Base-by-base conservation (phyloP, 2,797 vertebrate genomes). In the Pipistrellus nathusii region DNA sequence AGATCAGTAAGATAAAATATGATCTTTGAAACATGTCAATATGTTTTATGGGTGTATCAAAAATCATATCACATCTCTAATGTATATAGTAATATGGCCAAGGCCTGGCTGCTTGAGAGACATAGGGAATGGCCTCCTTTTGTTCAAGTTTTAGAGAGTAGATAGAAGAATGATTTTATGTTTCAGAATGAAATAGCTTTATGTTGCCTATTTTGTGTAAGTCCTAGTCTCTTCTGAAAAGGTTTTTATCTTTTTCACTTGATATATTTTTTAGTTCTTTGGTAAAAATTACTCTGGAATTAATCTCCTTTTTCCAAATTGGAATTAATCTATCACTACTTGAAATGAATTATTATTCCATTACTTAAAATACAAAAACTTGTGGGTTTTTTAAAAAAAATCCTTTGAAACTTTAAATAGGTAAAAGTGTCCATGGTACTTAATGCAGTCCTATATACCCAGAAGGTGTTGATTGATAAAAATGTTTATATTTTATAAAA, bases 261-360 rank as follows among this genome's bases (percentile, higher is more conserved):
- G 41, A 17, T 73, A n/a, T 69, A 90, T 90, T 73, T 85, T 86
- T 53, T 8, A 77, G 7, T 30, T 57, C 20, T 88, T 93, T 68
- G 64, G n/a, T n/a, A 73, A 46, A 59, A 84, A 66, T 73, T 88
- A 57, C 11, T 82, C n/a, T 69, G n/a, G 13, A 85, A 85, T 89
- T 89, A 85, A 73, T 92, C 64, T 88, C 9, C 2, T 53, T 46
- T 27, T 90, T 46, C 23, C 5, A 25, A 85, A 38, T 20, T 87
- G 87, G 35, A 55, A 83, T 64, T 71, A 75, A 71, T 82, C 11
- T 62, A 57, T 71, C 3, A 12, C 15, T 87, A 46, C 17, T 69
- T 64, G 71, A 75, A 71, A 64, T 6, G 12, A 6, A 88, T 30
- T 51, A 55, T 48, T 12, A 90, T 90, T 83, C 10, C 6, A 38